Conservation (phyloP, 2,888 invertebrate species). For the Ophion slaviceki region DNA sequence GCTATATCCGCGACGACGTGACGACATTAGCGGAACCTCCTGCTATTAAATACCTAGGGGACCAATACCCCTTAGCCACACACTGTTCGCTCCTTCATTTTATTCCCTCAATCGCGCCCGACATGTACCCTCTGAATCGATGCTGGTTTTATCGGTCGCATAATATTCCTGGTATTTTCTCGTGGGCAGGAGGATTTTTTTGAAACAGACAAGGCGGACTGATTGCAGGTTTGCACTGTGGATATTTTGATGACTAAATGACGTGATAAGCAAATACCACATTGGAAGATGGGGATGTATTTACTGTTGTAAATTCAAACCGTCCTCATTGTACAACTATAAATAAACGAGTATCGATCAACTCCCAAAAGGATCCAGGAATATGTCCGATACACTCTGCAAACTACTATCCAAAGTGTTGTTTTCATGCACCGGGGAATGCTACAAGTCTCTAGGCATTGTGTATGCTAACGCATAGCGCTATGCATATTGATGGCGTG, state of each 20-base stretch:
- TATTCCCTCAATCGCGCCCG: not conserved
- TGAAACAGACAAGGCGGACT: too few species aligned
- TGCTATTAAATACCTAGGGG: slow-evolving; percentile 74
- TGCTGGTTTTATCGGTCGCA: too few species aligned
- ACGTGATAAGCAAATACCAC: too few species aligned
- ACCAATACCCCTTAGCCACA: slow-evolving; percentile 57
- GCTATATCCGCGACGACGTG: slow-evolving; percentile 78
- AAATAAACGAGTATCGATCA: not conserved
- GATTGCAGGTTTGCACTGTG: too few species aligned
- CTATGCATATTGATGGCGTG: slow-evolving; percentile 44
- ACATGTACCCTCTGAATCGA: too few species aligned
- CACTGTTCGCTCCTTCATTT: slow-evolving; percentile 27
- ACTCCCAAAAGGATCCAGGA: not conserved
- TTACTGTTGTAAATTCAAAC: not conserved
- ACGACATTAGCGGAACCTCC: slow-evolving; percentile 79
- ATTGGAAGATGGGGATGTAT: too few species aligned
- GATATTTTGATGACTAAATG: too few species aligned
- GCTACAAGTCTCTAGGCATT: not conserved
- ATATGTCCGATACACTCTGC: not conserved
- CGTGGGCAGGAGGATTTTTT: not conserved
- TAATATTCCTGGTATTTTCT: not conserved
- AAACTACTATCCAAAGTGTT: slow-evolving; percentile 15
- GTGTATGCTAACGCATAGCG: slow-evolving; percentile 11
- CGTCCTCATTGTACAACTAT: not conserved
- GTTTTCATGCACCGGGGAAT: slow-evolving; percentile 20